Evolutionary conservation across 2,797 vertebrate genomes (phyloP).

Genomic region (Rhinella marina): DNA sequence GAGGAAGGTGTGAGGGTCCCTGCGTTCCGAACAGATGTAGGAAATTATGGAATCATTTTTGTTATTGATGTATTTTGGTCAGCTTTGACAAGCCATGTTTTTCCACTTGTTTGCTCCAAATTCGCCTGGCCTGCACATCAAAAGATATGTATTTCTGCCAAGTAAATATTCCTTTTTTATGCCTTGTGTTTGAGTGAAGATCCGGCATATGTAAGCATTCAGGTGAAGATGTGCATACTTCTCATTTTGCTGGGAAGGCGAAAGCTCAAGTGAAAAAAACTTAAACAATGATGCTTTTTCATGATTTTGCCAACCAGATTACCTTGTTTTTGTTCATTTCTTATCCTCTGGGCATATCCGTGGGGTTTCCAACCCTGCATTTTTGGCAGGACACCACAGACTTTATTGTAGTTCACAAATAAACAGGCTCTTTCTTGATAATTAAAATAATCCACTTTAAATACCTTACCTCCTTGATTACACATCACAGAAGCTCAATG

Average conservation of each 20-base stretch:
- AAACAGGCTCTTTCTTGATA: conserved; percentile 36
- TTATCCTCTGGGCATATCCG: conserved; percentile 51
- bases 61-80: conserved; percentile 72
- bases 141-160: conserved; percentile 66
- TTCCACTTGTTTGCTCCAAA: conserved; percentile 73
- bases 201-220: conserved; percentile 48
- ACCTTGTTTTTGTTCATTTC: conserved; percentile 53
- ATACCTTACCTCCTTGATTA: conserved; percentile 55
- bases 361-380: conserved; percentile 21
- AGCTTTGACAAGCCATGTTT: conserved; percentile 72
- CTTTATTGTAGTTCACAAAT: conserved; percentile 40
- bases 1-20: conserved; percentile 65
- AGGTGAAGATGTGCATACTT: conserved; percentile 47
- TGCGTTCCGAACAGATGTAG: conserved; percentile 74
- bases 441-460: conserved; percentile 52
- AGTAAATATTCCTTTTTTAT: conserved; percentile 57
- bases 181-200: conserved; percentile 49
- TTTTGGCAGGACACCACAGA: conserved; percentile 27
- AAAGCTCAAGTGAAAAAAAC: conserved; percentile 46
- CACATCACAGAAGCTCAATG: conserved; percentile 36
- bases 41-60: conserved; percentile 70
- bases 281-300: conserved; percentile 50
- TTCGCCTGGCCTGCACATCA: conserved; percentile 72
- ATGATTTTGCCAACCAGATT: conserved; percentile 51
- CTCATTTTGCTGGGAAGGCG: conserved; percentile 27